Evolutionary conservation across 2,797 vertebrate genomes (phyloP), one percentile per base, ranked within the genome.

Genomic region (Sebastes vulpes): DNA sequence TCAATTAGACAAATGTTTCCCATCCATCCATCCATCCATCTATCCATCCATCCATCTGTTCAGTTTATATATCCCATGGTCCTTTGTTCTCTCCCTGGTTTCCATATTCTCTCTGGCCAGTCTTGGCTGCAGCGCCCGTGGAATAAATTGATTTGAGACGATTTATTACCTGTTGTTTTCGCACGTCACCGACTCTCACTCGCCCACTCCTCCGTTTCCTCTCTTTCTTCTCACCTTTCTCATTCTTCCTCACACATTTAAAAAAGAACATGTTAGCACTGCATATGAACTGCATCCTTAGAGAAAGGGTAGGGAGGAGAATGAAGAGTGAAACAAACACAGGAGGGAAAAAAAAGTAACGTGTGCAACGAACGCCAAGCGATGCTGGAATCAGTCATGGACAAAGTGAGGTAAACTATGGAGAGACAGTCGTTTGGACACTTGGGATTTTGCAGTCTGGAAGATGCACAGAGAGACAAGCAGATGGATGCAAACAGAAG

Each of bases 81-180:
- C 61, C 66, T 88, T 87, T 83, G 75, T 79, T 83, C 79, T 70
- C 60, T 79, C 29, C 59, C 57, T 78, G 46, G 11, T 75, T 74
- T 79, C 54, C 20, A 46, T 79, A 54, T 60, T 75, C 68, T 83
- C 65, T 83, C 65, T 2, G 21, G 8, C 59, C 76, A 57, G 57
- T 54, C 63, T 81, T 72, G 48, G 75, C 72, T 50, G 35, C 72
- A n/a, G 48, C 11, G 10, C 32, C 61, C 32, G 53, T 61, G 61
- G 77, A 72, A 85, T 72, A 68, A 79, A 88, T 89, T 76, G 76
- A 89, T 85, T 83, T 72, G 50, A 84, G 82, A 73, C 54, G 4
- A 87, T 92, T 89, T 88, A 90, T 89, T 87, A 84, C 88, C 84
- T 79, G 71, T 57, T 80, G 61, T 78, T 86, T 82, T 82, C 35